Base-by-base conservation (phyloP, 1,140 invertebrate genomes). In the Drosophila watanabei region DNA sequence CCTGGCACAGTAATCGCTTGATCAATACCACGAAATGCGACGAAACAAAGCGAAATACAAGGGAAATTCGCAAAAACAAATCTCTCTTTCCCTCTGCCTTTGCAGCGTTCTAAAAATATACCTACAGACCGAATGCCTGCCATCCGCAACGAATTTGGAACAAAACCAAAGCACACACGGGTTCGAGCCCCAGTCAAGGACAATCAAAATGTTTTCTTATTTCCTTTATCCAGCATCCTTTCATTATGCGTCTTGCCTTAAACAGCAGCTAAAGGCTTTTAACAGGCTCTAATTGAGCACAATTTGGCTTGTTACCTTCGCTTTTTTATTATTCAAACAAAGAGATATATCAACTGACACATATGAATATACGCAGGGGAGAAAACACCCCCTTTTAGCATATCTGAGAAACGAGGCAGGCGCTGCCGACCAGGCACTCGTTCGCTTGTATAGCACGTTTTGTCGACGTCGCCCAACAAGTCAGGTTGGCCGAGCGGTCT, bases 401-500 rank as follows among this genome's bases (percentile, higher is more conserved):
- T 64, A 65, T 51, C 52, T 18, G 41, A 49, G 28, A 77, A 62
- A 24, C 45, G n/a, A 45, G 13, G 43, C 65, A 45, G 64, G 37
- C 46, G 20, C 20, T 51, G 41, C 32, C 59, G 5, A 18, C 41
- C 39, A 14, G 33, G 10, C 30, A 54, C 35, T 63, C 33, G 43
- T 60, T 41, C 51, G 56, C 60, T 78, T 39, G 48, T 81, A 69
- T 60, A 79, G 86, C 78, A 39, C 60, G 49, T 89, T 89, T 80
- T 32, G 68, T 35, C 43, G 46, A 13, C 59, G 54, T 45, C 70
- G 65, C 37, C 59, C 62, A 80, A 73, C 64, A 73, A 80, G 94
- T 94, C 94, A 95, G 95, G 95, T 95, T 95, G 95, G 95, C 95
- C 95, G 95, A 95, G 95, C 94, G 95, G 95, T 95, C 95, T 95